A percentile compares a stretch with the other conserved stretches of the same genome.
Evolutionary conservation across 2,113 vertebrate species (phyloP).

Genomic region (Myrmecobius fasciatus): DNA sequence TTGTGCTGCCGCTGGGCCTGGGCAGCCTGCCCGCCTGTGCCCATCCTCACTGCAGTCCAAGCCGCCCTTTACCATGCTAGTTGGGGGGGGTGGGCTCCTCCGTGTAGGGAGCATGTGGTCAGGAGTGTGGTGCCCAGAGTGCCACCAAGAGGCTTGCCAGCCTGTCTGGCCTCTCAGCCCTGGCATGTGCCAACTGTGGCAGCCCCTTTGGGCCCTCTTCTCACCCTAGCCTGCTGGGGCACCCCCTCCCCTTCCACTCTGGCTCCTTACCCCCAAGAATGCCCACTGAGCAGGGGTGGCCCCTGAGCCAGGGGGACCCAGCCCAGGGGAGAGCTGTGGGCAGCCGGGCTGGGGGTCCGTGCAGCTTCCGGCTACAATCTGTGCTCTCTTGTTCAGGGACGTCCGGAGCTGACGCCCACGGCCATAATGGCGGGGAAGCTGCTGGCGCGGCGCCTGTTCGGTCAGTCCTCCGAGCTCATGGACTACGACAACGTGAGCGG

Average conservation of each 20-base stretch:
- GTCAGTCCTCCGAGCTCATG: conserved; percentile 88
- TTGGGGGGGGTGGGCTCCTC: not conserved
- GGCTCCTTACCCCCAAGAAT: not conserved
- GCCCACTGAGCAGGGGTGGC: not conserved
- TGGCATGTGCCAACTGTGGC: accelerated
- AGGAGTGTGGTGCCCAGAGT: too few species aligned
- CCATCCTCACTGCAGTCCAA: too few species aligned
- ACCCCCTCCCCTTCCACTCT: not conserved
- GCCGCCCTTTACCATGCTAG: not conserved
- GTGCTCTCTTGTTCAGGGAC: conserved; percentile 84
- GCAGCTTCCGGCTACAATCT: not conserved
- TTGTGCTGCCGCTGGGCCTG: too few species aligned
- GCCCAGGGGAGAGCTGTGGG: not conserved
- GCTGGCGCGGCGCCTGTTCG: conserved; percentile 89
- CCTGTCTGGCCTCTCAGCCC: not conserved
- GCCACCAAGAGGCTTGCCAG: too few species aligned
- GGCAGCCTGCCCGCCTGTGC: too few species aligned
- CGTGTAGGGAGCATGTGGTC: not conserved
- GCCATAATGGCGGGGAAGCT: conserved; percentile 94
- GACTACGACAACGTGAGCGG: conserved; percentile 93
- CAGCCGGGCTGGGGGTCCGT: not conserved
- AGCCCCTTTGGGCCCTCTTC: not conserved
- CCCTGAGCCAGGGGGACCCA: not conserved
- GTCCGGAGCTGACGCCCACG: conserved; percentile 95
- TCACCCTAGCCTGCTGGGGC: not conserved